phyloP scores from a whole-genome alignment of 1,140 invertebrate species.

The Wasmannia auropunctata region DNA sequence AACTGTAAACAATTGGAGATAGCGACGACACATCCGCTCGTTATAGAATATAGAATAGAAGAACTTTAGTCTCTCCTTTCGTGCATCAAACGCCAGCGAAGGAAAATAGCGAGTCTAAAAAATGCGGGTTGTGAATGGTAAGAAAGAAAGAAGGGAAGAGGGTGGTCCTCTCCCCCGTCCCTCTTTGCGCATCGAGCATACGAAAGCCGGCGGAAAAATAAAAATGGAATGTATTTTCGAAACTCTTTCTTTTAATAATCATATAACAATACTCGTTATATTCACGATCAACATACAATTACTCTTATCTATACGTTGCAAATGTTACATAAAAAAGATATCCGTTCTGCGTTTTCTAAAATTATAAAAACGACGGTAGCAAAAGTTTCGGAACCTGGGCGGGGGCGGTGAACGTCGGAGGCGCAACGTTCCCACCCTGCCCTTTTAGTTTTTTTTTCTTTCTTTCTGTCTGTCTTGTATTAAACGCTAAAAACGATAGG shows the following conservation, averaged over 20 bases:
- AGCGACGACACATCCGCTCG: background rate
- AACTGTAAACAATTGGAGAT: background rate
- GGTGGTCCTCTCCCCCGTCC: too few relatives aligned
- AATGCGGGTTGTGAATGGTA: background rate
- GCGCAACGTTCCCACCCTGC: background rate
- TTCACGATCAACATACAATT: constrained; percentile 74
- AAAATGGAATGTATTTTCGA: constrained; percentile 73
- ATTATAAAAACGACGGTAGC: constrained; percentile 65
- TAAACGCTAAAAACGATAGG: constrained; percentile 50
- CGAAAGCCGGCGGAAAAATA: constrained; percentile 64
- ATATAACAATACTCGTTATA: constrained; percentile 73
- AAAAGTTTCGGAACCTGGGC: constrained; percentile 55
- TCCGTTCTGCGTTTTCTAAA: constrained; percentile 41
- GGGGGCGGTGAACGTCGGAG: constrained; percentile 5
- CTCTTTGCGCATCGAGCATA: background rate
- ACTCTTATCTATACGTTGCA: constrained; percentile 71
- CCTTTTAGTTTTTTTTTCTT: background rate
- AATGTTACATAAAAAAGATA: constrained; percentile 67
- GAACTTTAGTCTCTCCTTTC: background rate
- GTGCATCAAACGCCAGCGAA: background rate
- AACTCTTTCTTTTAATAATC: constrained; percentile 74
- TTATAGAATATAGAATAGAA: background rate
- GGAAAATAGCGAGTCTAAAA: background rate
- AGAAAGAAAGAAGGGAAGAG: background rate
- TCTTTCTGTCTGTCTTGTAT: background rate